These are phyloP conservation scores for Anolis carolinensis DNA, from an alignment of 2,113 vertebrate genomes.

Conservation along the genomic window DNA sequence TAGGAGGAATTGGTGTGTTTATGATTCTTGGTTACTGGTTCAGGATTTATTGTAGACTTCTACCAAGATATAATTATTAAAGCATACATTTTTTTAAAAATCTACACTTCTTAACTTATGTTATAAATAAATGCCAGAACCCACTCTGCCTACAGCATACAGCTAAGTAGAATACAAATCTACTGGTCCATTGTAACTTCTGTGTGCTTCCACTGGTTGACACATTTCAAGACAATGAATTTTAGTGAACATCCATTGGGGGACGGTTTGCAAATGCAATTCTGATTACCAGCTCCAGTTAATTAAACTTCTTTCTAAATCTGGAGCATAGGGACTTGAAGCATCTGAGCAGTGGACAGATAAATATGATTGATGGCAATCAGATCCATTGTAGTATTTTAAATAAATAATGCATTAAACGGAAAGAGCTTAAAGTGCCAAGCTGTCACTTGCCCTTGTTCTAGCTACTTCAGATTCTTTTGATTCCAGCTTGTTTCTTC, in stretches of 20 bases:
- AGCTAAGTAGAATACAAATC: not conserved
- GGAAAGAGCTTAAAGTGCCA: not conserved
- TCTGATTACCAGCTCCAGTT: conserved; percentile 26
- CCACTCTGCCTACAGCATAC: not conserved
- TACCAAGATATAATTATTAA: not conserved
- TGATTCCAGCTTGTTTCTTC: not conserved
- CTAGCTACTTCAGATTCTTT: conserved; percentile 3
- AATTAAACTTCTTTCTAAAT: conserved; percentile 23
- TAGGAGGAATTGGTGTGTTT: not conserved
- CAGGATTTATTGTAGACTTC: not conserved
- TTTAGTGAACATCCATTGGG: conserved; percentile 18
- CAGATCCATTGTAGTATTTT: conserved; percentile 12
- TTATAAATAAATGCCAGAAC: not conserved
- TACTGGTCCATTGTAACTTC: not conserved
- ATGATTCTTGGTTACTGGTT: not conserved
- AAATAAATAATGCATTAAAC: conserved; percentile 16
- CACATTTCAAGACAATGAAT: not conserved
- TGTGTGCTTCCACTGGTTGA: not conserved
- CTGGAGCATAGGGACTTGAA: conserved; percentile 23
- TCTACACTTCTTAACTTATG: not conserved
- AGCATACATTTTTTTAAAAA: not conserved
- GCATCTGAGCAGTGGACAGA: not conserved
- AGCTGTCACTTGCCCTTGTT: conserved; percentile 8
- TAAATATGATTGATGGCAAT: conserved; percentile 40
- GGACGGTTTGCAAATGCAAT: conserved; percentile 23